Percentiles rank a stretch among this genome's conserved stretches.
phyloP scores from a whole-genome alignment of 2,888 invertebrate genomes.

The Cephus pygmeus region DNA sequence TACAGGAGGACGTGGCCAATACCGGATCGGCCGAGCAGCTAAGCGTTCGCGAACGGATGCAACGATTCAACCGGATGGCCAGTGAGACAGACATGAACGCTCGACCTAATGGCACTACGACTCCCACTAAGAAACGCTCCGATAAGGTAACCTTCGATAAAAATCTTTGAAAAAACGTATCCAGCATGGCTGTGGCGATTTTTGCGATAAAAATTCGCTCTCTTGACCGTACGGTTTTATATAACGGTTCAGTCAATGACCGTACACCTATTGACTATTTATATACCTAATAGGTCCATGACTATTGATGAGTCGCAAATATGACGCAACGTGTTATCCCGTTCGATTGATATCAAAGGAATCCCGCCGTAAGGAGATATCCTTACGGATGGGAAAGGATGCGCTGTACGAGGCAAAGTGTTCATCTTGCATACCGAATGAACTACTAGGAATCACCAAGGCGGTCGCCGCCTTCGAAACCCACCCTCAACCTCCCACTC shows the following conservation, averaged over 20 bases:
- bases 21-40: conserved; percentile 69
- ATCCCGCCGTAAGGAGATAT: background rate
- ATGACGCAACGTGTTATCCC: background rate
- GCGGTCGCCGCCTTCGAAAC: conserved; percentile 5
- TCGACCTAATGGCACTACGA: conserved; percentile 50
- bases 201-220: no score
- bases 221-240: background rate
- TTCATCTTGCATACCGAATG: conserved; percentile 50
- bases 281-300: no score
- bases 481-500: conserved; percentile 1
- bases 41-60: conserved; percentile 91
- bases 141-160: conserved; percentile 70
- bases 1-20: conserved; percentile 48
- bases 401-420: conserved; percentile 27
- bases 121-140: conserved; percentile 69
- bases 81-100: conserved; percentile 74
- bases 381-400: conserved; percentile 30
- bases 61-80: conserved; percentile 92
- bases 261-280: no score
- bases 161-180: background rate
- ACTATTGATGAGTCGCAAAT: background rate
- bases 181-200: background rate
- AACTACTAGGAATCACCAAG: conserved; percentile 42
- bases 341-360: background rate
- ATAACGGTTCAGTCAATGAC: no score